phyloP scores from a whole-genome alignment of 2,113 vertebrate species.

The Chlorodrepanis virens region DNA sequence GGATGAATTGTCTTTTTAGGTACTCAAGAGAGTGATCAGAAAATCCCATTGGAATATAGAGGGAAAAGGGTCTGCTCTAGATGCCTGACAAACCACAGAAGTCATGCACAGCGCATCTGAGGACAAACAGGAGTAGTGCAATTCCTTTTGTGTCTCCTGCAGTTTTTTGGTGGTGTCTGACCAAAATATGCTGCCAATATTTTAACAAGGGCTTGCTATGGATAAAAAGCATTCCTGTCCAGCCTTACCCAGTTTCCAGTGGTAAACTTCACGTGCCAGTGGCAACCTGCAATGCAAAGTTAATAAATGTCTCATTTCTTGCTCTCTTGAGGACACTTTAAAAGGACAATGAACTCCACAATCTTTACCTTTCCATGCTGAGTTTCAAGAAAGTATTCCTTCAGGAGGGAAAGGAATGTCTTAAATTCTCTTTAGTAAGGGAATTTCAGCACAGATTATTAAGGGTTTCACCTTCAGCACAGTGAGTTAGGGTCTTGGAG shows the following conservation, averaged over 20 bases:
- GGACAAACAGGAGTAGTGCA: rapidly evolving
- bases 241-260: neutral
- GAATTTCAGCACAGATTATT: neutral
- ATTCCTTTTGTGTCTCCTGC: neutral
- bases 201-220: neutral
- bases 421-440: neutral
- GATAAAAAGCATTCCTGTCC: neutral
- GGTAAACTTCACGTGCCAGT: neutral
- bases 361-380: neutral
- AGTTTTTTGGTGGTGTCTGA: neutral
- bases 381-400: neutral
- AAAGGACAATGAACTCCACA: neutral
- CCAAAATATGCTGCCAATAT: neutral
- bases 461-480: neutral
- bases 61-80: neutral
- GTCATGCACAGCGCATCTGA: neutral
- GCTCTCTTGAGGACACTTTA: neutral
- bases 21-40: neutral
- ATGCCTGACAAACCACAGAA: neutral
- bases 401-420: neutral
- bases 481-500: neutral
- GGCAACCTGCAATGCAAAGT: neutral
- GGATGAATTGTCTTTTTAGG: neutral
- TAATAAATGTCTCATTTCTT: neutral
- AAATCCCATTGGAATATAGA: neutral